Evolutionary conservation across 1,140 invertebrate genomes (phyloP).

Genomic region (Trichogramma pretiosum): DNA sequence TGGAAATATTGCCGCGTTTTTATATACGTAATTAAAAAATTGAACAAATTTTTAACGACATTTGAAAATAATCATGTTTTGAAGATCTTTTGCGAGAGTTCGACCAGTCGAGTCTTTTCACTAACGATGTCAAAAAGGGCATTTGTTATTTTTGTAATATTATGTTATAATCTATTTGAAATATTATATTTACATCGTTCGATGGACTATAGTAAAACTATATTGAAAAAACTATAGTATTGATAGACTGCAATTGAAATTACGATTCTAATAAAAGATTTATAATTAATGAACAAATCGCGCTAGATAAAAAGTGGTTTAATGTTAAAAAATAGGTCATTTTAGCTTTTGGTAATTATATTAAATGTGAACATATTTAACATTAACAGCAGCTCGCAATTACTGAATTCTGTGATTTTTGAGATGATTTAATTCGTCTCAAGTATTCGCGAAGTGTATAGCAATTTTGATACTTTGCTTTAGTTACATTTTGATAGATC

Average conservation of each 20-base stretch:
- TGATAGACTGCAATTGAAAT: constrained; percentile 18
- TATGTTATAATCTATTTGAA: constrained; percentile 45
- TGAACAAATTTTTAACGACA: constrained; percentile 10
- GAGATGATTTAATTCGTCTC: constrained; percentile 25
- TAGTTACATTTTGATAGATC: too few relatives aligned
- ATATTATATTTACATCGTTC: constrained; percentile 37
- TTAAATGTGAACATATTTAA: too few relatives aligned
- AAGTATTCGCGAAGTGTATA: constrained; percentile 12
- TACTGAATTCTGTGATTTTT: constrained; percentile 26
- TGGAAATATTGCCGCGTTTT: too few relatives aligned
- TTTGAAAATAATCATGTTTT: too few relatives aligned
- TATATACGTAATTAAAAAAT: too few relatives aligned
- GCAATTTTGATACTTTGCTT: too few relatives aligned
- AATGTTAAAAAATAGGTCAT: constrained; percentile 14
- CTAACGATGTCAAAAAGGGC: constrained; percentile 28
- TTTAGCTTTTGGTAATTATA: constrained; percentile 16
- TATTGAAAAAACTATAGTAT: constrained; percentile 17
- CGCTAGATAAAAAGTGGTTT: constrained; percentile 17
- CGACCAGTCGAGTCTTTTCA: constrained; percentile 32
- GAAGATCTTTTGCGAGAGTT: too few relatives aligned
- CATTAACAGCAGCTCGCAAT: constrained; percentile 20
- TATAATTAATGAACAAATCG: constrained; percentile 14
- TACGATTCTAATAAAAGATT: constrained; percentile 11
- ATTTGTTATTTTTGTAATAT: constrained; percentile 45
- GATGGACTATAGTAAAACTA: constrained; percentile 14